Evolutionary conservation across 2,888 invertebrate species (phyloP), one percentile per base, ranked within the genome.

Genomic region (Cotesia congregata): DNA sequence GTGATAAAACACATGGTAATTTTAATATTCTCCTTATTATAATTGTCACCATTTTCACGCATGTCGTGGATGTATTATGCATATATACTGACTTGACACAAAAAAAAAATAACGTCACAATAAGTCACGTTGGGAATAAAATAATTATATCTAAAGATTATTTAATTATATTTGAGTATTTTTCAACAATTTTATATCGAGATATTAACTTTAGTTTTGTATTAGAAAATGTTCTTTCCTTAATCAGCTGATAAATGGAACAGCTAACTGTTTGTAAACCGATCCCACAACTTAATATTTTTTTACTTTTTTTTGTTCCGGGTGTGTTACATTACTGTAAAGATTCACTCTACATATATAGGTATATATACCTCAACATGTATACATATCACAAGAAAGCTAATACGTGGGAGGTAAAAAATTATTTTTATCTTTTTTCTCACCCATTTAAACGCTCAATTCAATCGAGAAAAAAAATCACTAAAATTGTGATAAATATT

Each of bases 1-100:
- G 68, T 62, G 5, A 30, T 65, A 62, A 40, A 61, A 62, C 61
- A 60, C 68, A 68, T 40, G 74, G 17, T 61, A 59, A 12, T 9
- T 65, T 68, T 59, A 38, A n/a, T 69, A 68, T 61, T 41, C 30
- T 17, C 62, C 2, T 15, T n/a, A 39, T 61, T 40, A 17, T 15
- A 61, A 40, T 64, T 9, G 69, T 62, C 68, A 74, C 69, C 74
- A 74, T 74, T 69, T 40, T 62, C 68, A 64, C 74, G 74, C 68
- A 68, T 74, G 69, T 68, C 69, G 69, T 15, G 30, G 62, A 68
- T 67, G 30, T 67, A 6, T 50, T 50, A 50, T 50, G 50, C 12
- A 50, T 50, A 50, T 50, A 12, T 50, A 50, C 50, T 50, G 50
- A 50, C 50, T 50, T 50, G 50, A 50, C 50, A 50, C 50, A 50